phyloP scores from a whole-genome alignment of 2,113 vertebrate genomes.

The Copsychus sechellarum region DNA sequence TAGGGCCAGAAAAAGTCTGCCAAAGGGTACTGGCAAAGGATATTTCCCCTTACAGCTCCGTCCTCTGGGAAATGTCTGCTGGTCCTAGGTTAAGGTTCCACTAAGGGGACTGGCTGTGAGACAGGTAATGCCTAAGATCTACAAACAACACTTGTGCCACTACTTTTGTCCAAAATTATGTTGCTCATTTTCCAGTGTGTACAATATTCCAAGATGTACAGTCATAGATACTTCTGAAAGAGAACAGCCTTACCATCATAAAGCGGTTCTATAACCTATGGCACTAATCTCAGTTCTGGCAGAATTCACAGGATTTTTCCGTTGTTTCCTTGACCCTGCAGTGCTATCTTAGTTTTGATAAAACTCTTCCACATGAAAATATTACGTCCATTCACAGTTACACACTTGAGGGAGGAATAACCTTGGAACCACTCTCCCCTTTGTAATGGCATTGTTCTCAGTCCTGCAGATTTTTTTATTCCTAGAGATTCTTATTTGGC shows the following conservation, averaged over 20 bases:
- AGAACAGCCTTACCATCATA: background rate
- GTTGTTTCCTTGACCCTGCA: background rate
- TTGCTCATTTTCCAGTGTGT: background rate
- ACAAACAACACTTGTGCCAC: background rate
- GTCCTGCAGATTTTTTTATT: background rate
- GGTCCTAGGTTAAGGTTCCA: background rate
- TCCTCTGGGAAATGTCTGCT: background rate
- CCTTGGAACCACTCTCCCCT: background rate
- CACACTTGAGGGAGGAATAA: background rate
- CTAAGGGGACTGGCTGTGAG: background rate
- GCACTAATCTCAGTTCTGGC: background rate
- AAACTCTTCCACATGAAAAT: background rate
- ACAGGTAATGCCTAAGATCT: background rate
- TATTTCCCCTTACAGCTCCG: background rate
- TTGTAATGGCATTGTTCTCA: background rate
- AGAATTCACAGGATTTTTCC: background rate
- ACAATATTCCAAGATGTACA: background rate
- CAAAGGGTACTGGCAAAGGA: background rate
- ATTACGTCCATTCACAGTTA: background rate
- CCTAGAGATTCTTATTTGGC: background rate
- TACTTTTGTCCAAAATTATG: background rate
- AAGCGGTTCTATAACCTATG: background rate
- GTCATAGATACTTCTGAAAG: background rate
- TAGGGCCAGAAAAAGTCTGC: background rate
- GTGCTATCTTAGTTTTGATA: background rate